Evolutionary conservation across 2,113 vertebrate species (phyloP), one percentile per base, ranked within the genome.

Genomic region (Seriola dumerili): DNA sequence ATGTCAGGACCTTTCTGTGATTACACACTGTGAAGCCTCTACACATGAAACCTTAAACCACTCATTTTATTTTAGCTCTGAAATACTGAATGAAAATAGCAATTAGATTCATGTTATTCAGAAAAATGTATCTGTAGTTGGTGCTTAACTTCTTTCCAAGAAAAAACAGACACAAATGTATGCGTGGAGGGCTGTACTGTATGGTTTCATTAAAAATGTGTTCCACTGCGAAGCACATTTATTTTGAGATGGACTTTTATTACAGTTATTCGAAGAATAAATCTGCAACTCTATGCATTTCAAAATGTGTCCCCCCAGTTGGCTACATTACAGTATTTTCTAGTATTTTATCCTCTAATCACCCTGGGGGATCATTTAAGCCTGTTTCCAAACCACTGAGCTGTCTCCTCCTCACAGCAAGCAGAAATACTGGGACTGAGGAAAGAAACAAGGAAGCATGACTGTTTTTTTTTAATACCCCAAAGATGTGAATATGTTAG

Each of bases 361-460:
- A 74, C 85, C 58, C 62, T 74, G 63, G 55, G 78, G 79, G 67
- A 82, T 79, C 88, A 52, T 85, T 85, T 82, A 4, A 73, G 62
- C 52, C 38, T 21, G 44, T 80, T 89, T 85, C 76, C 85, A 87
- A 83, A 72, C 63, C 85, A 85, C 0, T 87, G 81, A 83, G 76
- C 76, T 6, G 46, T 58, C 55, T 70, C 21, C 46, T 85, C 72
- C 80, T 81, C 70, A 62, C 77, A 78, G 65, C 62, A 1, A 74
- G 78, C 67, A 79, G 69, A 76, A 68, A 76, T 23, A 73, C 42
- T 61, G 12, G 25, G 42, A 64, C 76, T 54, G 52, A 75, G 66
- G 68, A 57, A 16, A 32, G 57, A 63, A 67, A 54, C 38, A 38
- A 44, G 58, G n/a, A 64, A 64, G 38, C 19, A 44, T 13, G 71